Percentiles rank a stretch among this genome's conserved stretches.
Evolutionary conservation across 2,113 vertebrate genomes (phyloP).

Genomic region (Elgaria multicarinata): DNA sequence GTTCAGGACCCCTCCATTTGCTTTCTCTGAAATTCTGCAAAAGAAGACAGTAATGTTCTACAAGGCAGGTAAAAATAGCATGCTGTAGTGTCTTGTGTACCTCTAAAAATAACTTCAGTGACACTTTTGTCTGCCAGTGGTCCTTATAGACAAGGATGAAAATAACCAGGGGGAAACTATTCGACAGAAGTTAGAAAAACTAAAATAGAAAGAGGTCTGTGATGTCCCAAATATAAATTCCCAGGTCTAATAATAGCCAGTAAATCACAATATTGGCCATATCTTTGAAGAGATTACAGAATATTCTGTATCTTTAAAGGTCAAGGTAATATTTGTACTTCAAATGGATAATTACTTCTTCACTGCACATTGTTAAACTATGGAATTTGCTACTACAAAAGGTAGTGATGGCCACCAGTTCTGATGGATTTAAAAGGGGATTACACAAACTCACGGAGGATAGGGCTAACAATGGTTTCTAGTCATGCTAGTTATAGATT

Average conservation of each 20-base stretch:
- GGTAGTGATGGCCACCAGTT: too few relatives aligned
- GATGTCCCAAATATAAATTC: constrained; percentile 25
- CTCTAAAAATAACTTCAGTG: constrained; percentile 35
- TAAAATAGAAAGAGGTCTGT: not conserved
- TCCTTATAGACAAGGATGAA: constrained; percentile 22
- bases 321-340: not conserved
- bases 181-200: not conserved
- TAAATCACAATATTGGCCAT: not conserved
- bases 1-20: not conserved
- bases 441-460: too few relatives aligned
- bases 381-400: too few relatives aligned
- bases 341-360: not conserved
- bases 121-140: not conserved
- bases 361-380: too few relatives aligned
- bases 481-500: too few relatives aligned
- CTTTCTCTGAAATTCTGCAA: not conserved
- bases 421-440: too few relatives aligned
- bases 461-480: too few relatives aligned
- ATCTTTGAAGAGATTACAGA: not conserved
- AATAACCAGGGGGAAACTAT: not conserved
- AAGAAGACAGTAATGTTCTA: not conserved
- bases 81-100: not conserved
- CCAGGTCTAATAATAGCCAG: not conserved
- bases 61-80: constrained; percentile 21
- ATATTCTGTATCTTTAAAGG: not conserved